phyloP scores from a whole-genome alignment of 2,113 vertebrate genomes.

The Anolis carolinensis region DNA sequence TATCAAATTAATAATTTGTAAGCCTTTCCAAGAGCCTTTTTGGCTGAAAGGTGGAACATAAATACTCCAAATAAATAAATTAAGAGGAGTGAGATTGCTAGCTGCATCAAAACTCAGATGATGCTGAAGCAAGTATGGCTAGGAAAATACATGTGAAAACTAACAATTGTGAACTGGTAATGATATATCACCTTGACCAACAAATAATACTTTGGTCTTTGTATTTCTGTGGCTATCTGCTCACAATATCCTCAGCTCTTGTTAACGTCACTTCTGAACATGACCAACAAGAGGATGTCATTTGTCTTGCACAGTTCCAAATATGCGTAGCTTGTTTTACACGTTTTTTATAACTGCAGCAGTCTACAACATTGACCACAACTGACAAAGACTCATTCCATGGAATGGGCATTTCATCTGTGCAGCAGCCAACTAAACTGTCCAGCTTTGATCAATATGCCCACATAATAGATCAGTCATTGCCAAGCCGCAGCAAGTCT shows the following conservation, averaged over 20 bases:
- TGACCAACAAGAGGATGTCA: background rate
- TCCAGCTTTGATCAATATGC: background rate
- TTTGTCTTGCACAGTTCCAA: background rate
- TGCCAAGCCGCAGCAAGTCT: background rate
- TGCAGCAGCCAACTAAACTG: background rate
- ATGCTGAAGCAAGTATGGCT: background rate
- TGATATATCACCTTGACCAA: background rate
- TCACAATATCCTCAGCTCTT: background rate
- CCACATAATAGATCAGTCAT: conserved; percentile 3
- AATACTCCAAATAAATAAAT: too few species aligned
- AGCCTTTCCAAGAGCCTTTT: background rate
- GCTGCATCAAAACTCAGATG: background rate
- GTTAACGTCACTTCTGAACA: background rate
- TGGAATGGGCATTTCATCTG: background rate
- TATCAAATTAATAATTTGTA: background rate
- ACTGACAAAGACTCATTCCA: background rate
- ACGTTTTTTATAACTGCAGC: background rate
- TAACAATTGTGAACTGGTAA: background rate
- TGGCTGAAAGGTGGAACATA: too few species aligned
- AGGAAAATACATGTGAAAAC: background rate
- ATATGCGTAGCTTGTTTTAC: background rate
- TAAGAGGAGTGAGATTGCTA: background rate
- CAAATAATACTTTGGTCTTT: background rate
- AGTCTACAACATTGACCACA: background rate
- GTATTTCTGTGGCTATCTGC: background rate